Percentiles rank a stretch among this genome's conserved stretches.
These are phyloP conservation scores for Dermolepida albohirtum DNA, from an alignment of 2,888 invertebrate species.

Conservation along the genomic window DNA sequence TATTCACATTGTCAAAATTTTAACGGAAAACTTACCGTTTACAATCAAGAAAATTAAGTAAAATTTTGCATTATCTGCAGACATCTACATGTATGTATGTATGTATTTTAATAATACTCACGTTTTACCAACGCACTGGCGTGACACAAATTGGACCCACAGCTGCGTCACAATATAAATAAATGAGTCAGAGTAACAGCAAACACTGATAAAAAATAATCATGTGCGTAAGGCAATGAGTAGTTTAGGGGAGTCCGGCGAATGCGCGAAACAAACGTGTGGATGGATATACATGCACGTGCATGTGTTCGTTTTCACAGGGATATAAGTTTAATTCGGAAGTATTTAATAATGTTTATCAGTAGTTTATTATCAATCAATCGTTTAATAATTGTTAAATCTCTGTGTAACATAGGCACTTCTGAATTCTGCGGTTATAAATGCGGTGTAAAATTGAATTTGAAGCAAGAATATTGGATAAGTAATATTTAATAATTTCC, in stretches of 20 bases:
- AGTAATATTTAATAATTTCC: too few relatives aligned
- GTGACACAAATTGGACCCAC: constrained; percentile 33
- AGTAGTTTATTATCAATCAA: too few relatives aligned
- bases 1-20: too few relatives aligned
- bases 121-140: constrained; percentile 35
- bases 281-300: background rate
- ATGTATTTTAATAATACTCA: constrained; percentile 25
- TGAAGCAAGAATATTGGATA: too few relatives aligned
- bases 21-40: background rate
- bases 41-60: background rate
- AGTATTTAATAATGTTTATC: constrained; percentile 1
- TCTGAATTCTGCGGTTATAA: too few relatives aligned
- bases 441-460: too few relatives aligned
- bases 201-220: constrained; percentile 37
- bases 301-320: constrained; percentile 27
- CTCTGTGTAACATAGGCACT: too few relatives aligned
- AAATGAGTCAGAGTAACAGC: constrained; percentile 32
- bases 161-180: constrained; percentile 34
- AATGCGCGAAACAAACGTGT: constrained; percentile 26
- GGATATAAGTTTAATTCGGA: constrained; percentile 24
- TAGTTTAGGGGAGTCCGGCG: constrained; percentile 23
- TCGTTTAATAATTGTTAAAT: too few relatives aligned
- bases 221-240: constrained; percentile 34
- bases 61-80: background rate
- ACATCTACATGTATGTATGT: background rate